Base-by-base conservation (phyloP, 30 jellyfish, hydroid and myxozoan species). In the Pseudorhiza aurosa region DNA sequence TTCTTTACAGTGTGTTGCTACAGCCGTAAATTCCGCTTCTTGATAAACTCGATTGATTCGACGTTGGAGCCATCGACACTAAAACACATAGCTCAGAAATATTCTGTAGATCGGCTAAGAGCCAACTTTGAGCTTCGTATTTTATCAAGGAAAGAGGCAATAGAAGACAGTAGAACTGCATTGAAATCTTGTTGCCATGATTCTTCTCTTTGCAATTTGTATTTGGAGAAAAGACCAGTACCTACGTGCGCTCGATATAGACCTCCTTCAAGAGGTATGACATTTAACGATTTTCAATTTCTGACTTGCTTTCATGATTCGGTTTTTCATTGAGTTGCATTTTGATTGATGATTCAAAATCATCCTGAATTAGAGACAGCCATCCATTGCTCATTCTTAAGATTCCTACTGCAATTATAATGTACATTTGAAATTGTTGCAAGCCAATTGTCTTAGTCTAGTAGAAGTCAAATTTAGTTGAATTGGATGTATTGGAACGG, bases 211-310 rank as follows among this genome's bases (percentile, higher is more conserved):
- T 67, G 81, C 22, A 8, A 44, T 19, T 40, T 39, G 21, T 67
- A 14, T 21, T 18, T 9, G 18, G 56, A 18, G 21, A 67, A 67
- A 27, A 36, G 81, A 40, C 81, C 81, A 1, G 43, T 67, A 19
- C 62, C 64, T n/a, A 36, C n/a, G 1, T 67, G 64, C 39, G 6
- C 45, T 8, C 15, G 39, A 1, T 67, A 67, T 44, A 4, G 15
- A 24, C 81, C 81, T 67, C 81, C 81, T 8, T 67, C 40, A 8
- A n/a, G 37, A n/a, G 63, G 81, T 67, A 37, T 67, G 64, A 6
- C 72, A 4, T 17, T n/a, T n/a, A n/a, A n/a, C n/a, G n/a, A n/a
- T n/a, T n/a, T n/a, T n/a, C n/a, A n/a, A n/a, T n/a, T n/a, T n/a
- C n/a, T n/a, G n/a, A n/a, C n/a, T n/a, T n/a, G n/a, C n/a, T n/a